Conservation (phyloP, 2,113 vertebrate genomes). For the Passer domesticus region DNA sequence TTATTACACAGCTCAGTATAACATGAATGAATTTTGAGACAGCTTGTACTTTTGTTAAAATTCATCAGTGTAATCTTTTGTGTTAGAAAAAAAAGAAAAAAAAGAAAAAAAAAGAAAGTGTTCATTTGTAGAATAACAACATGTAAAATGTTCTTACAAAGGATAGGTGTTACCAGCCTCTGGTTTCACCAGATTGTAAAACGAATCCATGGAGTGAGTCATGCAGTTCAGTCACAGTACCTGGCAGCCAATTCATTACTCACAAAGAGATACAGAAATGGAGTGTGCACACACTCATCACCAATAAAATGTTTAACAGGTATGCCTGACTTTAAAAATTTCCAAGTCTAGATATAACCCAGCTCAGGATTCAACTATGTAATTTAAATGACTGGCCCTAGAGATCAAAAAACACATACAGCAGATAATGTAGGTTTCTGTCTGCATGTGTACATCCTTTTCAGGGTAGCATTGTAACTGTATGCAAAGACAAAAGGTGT, state of each 20-base stretch:
- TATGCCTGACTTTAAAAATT: neutral
- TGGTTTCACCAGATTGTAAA: slow-evolving; percentile 22
- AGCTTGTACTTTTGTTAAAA: neutral
- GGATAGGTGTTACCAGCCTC: slow-evolving; percentile 20
- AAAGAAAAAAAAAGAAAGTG: neutral
- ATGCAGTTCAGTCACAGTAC: neutral
- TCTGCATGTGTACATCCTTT: neutral
- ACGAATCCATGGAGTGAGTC: slow-evolving; percentile 21
- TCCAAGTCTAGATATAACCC: slow-evolving; percentile 2
- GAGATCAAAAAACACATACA: neutral
- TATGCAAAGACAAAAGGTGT: neutral
- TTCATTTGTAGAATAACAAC: neutral
- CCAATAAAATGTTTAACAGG: slow-evolving; percentile 34
- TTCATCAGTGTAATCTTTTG: neutral
- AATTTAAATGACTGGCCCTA: slow-evolving; percentile 26
- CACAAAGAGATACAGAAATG: slow-evolving; percentile 31
- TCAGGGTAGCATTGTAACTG: neutral
- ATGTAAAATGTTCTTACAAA: slow-evolving; percentile 6
- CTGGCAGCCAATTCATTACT: neutral
- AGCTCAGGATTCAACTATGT: neutral
- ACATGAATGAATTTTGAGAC: neutral
- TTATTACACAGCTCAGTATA: neutral
- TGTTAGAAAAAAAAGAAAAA: neutral
- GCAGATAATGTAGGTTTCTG: neutral
- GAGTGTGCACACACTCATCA: slow-evolving; percentile 1